phyloP scores from a whole-genome alignment of 2,113 vertebrate species.

The Catharus minimus region DNA sequence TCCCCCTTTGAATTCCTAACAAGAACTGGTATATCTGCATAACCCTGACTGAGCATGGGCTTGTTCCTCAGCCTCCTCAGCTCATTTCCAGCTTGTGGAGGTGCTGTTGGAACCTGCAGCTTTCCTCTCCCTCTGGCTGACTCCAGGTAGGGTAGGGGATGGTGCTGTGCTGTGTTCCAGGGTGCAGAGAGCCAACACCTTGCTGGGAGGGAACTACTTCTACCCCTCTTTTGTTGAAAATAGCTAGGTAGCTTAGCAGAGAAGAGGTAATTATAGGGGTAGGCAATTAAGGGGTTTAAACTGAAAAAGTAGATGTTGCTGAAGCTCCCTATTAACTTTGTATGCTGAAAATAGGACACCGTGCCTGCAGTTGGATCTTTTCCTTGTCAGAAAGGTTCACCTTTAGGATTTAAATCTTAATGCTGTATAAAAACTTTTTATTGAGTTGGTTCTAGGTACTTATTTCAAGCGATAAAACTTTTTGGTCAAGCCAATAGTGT shows the following conservation, averaged over 20 bases:
- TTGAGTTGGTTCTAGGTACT: background rate
- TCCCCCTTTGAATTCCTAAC: background rate
- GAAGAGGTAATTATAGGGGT: background rate
- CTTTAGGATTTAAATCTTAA: background rate
- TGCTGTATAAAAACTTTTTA: background rate
- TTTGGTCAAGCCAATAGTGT: background rate
- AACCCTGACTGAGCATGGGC: background rate
- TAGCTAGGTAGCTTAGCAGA: background rate
- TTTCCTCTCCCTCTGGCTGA: background rate
- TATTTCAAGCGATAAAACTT: background rate
- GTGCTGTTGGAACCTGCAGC: background rate
- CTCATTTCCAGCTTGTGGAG: background rate
- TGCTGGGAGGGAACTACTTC: background rate
- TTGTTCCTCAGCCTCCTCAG: background rate
- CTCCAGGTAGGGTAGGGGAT: background rate
- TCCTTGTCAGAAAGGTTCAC: background rate
- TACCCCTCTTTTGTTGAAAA: background rate
- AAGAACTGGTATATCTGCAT: background rate
- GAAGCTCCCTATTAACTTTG: background rate
- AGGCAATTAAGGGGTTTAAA: background rate
- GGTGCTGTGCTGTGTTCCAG: background rate
- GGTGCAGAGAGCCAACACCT: background rate
- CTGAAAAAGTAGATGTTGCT: background rate
- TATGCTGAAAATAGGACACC: background rate
- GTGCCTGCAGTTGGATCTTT: background rate